Base-by-base conservation (phyloP, 37 sponge, comb jelly and placozoan genomes). In the Ianthella basta region DNA sequence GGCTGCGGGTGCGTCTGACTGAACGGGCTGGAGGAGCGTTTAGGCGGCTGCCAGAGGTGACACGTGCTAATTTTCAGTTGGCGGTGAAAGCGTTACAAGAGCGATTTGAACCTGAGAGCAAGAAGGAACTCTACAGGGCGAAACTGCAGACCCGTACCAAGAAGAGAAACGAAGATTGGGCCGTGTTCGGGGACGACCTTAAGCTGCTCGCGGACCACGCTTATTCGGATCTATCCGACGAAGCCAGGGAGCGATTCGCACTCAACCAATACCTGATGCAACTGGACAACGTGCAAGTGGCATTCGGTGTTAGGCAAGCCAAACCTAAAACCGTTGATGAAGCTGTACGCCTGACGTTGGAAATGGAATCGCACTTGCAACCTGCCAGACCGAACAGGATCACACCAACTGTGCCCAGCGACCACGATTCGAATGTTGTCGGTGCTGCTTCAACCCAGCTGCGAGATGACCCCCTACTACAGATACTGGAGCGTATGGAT, bases 1-100 rank as follows among this genome's bases (percentile, higher is more conserved):
- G 80, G 80, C 24, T 86, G 38, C 41, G 70, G 72, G 87, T 56
- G 33, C 67, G 87, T 2, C 55, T 86, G 34, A 87, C 75, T 56
- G 87, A 77, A 2, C 27, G 82, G n/a, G 82, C 87, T n/a, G n/a
- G n/a, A n/a, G n/a, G n/a, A n/a, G n/a, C n/a, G n/a, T n/a, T n/a
- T n/a, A n/a, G n/a, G n/a, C n/a, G n/a, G n/a, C n/a, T n/a, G n/a
- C n/a, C n/a, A n/a, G n/a, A n/a, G n/a, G n/a, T n/a, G 8, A 30
- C 30, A 24, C n/a, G 27, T 0, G 74, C 61, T 0, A 21, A 24
- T 8, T 87, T 59, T 53, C 74, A 10, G 6, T 5, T 10, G 21
- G 39, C 56, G 0, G 29, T 32, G 21, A 27, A 4, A 6, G 82
- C 82, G 20, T 50, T 87, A n/a, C 69, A 70, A 63, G 77, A 80